Conservation (phyloP, 1,140 invertebrate species). For the Drosophila bocki region DNA sequence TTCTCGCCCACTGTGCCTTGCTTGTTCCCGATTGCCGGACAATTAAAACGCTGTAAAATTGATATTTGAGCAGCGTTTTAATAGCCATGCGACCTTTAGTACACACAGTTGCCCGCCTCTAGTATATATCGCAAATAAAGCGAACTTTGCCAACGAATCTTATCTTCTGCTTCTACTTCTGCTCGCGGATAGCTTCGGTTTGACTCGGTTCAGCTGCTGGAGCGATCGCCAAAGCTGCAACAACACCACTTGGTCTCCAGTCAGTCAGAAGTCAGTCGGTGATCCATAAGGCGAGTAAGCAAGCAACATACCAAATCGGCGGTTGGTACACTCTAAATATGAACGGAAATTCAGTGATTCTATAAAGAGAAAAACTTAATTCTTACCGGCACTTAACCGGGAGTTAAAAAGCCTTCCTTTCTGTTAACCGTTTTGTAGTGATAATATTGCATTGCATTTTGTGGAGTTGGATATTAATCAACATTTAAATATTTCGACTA, state of each 20-base stretch:
- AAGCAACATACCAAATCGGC: neutral
- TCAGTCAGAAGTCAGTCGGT: conserved; percentile 15
- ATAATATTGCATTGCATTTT: neutral
- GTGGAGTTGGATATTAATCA: neutral
- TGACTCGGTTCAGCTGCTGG: conserved; percentile 30
- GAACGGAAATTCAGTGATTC: no score
- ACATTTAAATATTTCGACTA: neutral
- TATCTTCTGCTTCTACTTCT: conserved; percentile 18
- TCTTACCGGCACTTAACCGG: neutral
- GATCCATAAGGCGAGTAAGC: conserved; percentile 5
- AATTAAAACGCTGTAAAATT: conserved; percentile 51
- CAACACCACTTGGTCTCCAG: conserved; percentile 8
- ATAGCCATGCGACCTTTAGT: conserved; percentile 42
- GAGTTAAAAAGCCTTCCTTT: neutral
- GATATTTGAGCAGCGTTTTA: conserved; percentile 43
- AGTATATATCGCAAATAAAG: conserved; percentile 28
- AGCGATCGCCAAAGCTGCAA: conserved; percentile 11
- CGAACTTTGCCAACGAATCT: conserved; percentile 42
- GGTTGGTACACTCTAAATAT: neutral
- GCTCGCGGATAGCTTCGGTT: conserved; percentile 16
- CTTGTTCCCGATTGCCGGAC: conserved; percentile 23
- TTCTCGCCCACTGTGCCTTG: conserved; percentile 4
- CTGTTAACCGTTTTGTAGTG: neutral
- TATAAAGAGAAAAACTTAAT: no score
- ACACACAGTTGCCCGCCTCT: conserved; percentile 14